Conservation (phyloP, 2,797 vertebrate species). For the Hydrocynus forskahlii region DNA sequence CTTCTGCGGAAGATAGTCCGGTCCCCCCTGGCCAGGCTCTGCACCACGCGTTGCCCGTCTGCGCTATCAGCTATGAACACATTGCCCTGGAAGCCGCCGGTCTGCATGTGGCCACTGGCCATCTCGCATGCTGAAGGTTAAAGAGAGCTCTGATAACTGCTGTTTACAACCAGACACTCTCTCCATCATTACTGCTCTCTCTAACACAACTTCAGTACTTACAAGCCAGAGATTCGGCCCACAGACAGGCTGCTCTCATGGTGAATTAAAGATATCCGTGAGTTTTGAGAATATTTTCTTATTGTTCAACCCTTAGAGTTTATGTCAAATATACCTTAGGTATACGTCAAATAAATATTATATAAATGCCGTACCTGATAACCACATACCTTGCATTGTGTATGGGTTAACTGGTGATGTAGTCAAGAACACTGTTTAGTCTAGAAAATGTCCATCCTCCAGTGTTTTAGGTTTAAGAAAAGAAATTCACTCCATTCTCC, state of each 20-base stretch:
- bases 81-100: conserved; percentile 41
- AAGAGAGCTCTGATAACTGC: conserved; percentile 26
- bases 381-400: too few relatives aligned
- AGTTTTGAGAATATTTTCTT: not conserved
- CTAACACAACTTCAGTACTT: not conserved
- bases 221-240: not conserved
- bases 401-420: too few relatives aligned
- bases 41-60: conserved; percentile 38
- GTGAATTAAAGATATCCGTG: not conserved
- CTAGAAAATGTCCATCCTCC: too few relatives aligned
- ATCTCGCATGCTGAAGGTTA: conserved; percentile 46
- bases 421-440: too few relatives aligned
- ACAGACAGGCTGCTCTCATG: not conserved
- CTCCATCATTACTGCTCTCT: conserved; percentile 14
- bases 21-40: not conserved
- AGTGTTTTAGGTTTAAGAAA: too few relatives aligned
- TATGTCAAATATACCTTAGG: too few relatives aligned
- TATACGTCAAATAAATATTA: too few relatives aligned
- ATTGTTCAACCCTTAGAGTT: too few relatives aligned
- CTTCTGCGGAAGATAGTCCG: conserved; percentile 3
- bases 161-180: conserved; percentile 29
- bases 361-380: too few relatives aligned
- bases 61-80: conserved; percentile 58
- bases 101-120: conserved; percentile 44
- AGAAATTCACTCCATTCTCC: too few relatives aligned